phyloP scores from a whole-genome alignment of 2,113 vertebrate genomes.

The Lagopus leucura region DNA sequence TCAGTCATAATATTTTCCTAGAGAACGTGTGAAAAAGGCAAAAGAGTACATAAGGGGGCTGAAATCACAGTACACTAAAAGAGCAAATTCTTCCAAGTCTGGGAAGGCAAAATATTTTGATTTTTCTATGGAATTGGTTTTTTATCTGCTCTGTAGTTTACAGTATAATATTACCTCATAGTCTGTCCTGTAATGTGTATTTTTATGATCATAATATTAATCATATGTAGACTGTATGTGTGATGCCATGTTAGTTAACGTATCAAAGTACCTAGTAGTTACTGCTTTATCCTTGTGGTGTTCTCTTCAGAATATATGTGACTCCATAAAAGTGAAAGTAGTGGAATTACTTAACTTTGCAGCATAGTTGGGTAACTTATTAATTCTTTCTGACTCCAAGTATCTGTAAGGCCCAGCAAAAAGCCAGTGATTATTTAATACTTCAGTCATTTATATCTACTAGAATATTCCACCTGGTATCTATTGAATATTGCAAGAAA shows the following conservation, averaged over 20 bases:
- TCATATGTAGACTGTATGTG: neutral
- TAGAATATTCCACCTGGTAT: neutral
- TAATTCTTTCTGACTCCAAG: neutral
- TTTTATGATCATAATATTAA: neutral
- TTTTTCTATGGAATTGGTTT: neutral
- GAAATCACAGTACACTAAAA: neutral
- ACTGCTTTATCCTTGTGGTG: neutral
- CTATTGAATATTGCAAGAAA: neutral
- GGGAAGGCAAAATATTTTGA: neutral
- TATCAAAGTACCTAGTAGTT: neutral
- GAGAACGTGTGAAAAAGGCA: neutral
- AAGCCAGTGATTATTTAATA: neutral
- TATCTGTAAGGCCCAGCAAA: neutral
- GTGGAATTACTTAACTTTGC: neutral
- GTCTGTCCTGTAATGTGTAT: neutral
- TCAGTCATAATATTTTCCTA: neutral
- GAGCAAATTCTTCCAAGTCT: neutral
- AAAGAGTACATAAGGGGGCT: neutral
- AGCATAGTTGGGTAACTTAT: neutral
- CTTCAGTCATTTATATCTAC: neutral
- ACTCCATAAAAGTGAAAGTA: neutral
- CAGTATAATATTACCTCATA: accelerated
- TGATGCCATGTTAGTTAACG: accelerated
- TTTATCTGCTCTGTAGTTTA: neutral
- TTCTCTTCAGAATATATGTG: neutral